Base-by-base conservation (phyloP, 2,797 vertebrate genomes). In the Echiichthys vipera region DNA sequence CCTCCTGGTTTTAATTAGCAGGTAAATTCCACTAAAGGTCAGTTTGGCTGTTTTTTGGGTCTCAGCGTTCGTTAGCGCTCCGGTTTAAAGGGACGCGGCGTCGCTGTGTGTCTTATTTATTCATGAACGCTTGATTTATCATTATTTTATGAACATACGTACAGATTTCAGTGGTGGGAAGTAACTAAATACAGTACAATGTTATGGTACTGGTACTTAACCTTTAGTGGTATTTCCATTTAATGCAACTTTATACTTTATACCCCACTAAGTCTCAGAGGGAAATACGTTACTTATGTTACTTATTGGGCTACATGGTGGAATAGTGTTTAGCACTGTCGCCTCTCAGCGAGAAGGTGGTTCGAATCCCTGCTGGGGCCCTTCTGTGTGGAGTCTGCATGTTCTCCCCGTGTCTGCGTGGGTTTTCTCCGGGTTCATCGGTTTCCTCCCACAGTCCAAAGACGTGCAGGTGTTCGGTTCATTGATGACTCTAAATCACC, bases 1-100 rank as follows among this genome's bases (percentile, higher is more conserved):
- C 7, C 63, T 63, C 30, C 54, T 20, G 25, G 10, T 65, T 69
- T 71, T 84, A 88, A 83, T 84, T 65, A 69, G 68, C 56, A 15
- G 34, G 77, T 80, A 72, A 85, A 85, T 78, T 76, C 59, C 67
- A 20, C 58, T 56, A 72, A 88, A 86, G 84, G 83, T 87, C 83
- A 80, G 29, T 64, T 50, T 34, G 56, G 43, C 53, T 84, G 80
- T 77, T 66, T 77, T n/a, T 49, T 77, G 32, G 24, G 24, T 76
- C 67, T 74, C 49, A 51, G 20, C 3, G 0, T 66, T 83, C 56
- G 54, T 84, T 79, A 83, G 46, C 24, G 24, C 24, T 42, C 42
- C 18, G 62, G 54, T 59, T 74, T 74, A 65, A 70, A 74, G 37
- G 47, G 25, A 17, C 3, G 0, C 12, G 25, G 1, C 15, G 4